A percentile compares a stretch with the other conserved stretches of the same genome.
phyloP scores from a whole-genome alignment of 2,113 vertebrate species.

The Coptodon rendalli region DNA sequence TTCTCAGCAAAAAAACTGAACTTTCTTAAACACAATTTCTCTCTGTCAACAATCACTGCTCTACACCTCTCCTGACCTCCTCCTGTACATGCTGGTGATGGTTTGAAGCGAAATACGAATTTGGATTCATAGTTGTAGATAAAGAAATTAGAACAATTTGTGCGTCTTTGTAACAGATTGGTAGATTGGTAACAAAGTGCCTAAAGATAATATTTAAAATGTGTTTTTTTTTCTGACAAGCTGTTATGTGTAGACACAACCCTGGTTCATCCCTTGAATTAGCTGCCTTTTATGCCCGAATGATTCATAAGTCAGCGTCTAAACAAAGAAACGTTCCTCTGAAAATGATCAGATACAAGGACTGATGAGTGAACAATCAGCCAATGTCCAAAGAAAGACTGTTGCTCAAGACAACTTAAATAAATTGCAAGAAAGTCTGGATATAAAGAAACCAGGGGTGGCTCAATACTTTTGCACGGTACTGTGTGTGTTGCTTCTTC shows the following conservation, averaged over 20 bases:
- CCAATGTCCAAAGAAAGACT: background rate
- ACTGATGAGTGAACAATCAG: background rate
- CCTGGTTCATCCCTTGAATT: rapidly evolving
- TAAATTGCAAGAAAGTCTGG: background rate
- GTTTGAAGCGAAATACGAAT: background rate
- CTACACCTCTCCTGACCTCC: background rate
- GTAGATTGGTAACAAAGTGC: background rate
- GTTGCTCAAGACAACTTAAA: background rate
- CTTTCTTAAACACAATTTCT: background rate
- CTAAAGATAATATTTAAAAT: background rate
- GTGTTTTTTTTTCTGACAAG: rapidly evolving
- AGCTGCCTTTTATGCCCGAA: background rate
- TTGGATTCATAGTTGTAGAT: background rate
- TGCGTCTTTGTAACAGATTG: background rate
- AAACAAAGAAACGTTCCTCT: background rate
- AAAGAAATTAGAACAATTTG: background rate
- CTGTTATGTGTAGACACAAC: background rate
- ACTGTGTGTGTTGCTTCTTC: background rate
- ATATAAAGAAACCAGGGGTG: background rate
- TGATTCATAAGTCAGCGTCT: background rate
- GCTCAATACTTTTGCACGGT: background rate
- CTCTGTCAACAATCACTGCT: background rate
- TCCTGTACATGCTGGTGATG: background rate
- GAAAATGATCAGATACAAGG: background rate
- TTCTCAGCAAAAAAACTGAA: background rate